Base-by-base conservation (phyloP, 2,113 vertebrate genomes). In the Trinectes maculatus region DNA sequence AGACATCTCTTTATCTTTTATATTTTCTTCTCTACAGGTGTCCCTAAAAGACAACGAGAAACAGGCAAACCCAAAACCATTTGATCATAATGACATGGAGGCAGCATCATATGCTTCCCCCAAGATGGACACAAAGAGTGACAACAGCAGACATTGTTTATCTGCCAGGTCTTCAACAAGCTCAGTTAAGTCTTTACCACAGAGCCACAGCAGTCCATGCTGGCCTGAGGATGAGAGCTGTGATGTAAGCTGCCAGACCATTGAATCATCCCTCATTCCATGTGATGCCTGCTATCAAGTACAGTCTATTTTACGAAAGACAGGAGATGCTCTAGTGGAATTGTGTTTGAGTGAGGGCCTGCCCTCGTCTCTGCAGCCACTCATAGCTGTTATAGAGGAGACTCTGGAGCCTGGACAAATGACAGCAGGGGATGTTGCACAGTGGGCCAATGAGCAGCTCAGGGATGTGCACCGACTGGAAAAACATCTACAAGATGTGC, bases 341-440 rank as follows among this genome's bases (percentile, higher is more conserved):
- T 72, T 99, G 64, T 95, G 96, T 76, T 89, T 74, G 78, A 91
- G 87, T 58, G 94, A 97, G 80, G 96, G 95, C 67, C 87, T 99
- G 77, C 94, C 96, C 31, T 99, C 94, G 0, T 94, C 94, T 18
- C 89, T 98, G 19, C 81, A 90, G 87, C 91, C 67, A 22, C 93
- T 97, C 51, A 87, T 92, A 60, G 90, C 73, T 28, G 83, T 82
- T 31, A 78, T 95, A 36, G 86, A 90, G 57, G 93, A 93, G 12
- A 84, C 69, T 0, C 10, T 89, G 15, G 91, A 90, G 21, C 64
- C 76, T n/a, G 91, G 79, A 48, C 89, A 53, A 0, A 90, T 98
- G 76, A 93, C 94, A 0, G 88, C 92, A 1, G 48, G n/a, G 0
- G 96, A 97, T 1, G 1, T 97, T 39, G 52, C 85, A 37, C 95